Conservation (phyloP, 2,113 vertebrate genomes). For the Ptyas mucosa region DNA sequence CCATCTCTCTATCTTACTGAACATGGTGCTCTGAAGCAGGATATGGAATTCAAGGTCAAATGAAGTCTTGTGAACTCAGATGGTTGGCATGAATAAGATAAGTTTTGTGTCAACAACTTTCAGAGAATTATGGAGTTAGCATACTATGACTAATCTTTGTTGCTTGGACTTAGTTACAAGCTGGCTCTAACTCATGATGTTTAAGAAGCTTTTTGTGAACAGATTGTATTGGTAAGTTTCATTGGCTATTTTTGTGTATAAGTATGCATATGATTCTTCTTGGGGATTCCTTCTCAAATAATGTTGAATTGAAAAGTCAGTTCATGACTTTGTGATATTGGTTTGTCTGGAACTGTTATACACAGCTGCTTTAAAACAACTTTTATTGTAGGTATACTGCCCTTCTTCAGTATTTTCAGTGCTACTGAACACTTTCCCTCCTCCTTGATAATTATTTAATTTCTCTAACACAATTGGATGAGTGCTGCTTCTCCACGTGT, state of each 20-base stretch:
- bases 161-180: slow-evolving; percentile 17
- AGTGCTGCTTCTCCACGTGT: neutral
- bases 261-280: neutral
- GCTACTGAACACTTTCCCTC: neutral
- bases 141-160: neutral
- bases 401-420: neutral
- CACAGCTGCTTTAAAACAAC: neutral
- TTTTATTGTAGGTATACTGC: neutral
- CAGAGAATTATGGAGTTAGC: slow-evolving; percentile 5
- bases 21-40: slow-evolving; percentile 35
- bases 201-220: slow-evolving; percentile 14
- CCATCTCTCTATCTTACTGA: slow-evolving; percentile 45
- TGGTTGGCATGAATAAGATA: neutral
- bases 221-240: neutral
- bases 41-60: slow-evolving; percentile 33
- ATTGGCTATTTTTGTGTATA: neutral
- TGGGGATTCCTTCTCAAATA: neutral
- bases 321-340: neutral
- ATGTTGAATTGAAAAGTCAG: neutral
- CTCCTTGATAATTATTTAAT: neutral
- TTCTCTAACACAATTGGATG: neutral
- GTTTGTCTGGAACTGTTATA: no score
- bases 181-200: slow-evolving; percentile 1
- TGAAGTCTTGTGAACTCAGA: slow-evolving; percentile 5
- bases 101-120: neutral